phyloP scores from a whole-genome alignment of 2,888 invertebrate species.

The Zeuzera pyrina region DNA sequence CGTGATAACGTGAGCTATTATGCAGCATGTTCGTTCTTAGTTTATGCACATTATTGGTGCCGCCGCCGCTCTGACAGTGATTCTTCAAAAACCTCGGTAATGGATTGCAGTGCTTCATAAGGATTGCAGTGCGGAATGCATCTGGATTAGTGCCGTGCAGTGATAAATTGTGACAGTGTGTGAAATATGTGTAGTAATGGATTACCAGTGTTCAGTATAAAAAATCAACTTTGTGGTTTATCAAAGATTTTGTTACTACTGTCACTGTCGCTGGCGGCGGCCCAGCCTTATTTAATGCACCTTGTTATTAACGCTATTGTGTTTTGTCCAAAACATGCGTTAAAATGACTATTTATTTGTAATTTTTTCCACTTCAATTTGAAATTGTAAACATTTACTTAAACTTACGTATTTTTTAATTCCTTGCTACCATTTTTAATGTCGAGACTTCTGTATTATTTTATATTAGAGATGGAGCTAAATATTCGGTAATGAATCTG shows the following conservation, averaged over 20 bases:
- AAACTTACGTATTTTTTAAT: too few relatives aligned
- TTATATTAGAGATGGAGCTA: too few relatives aligned
- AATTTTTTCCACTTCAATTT: too few relatives aligned
- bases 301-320: slow-evolving; percentile 49
- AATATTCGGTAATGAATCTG: too few relatives aligned
- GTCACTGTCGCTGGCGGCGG: slow-evolving; percentile 63
- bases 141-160: slow-evolving; percentile 67
- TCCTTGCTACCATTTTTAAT: not conserved
- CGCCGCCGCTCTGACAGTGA: slow-evolving; percentile 55
- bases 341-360: too few relatives aligned
- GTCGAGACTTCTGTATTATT: too few relatives aligned
- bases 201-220: slow-evolving; percentile 42
- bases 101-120: slow-evolving; percentile 65
- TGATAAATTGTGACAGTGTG: slow-evolving; percentile 56
- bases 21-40: slow-evolving; percentile 35
- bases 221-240: slow-evolving; percentile 2
- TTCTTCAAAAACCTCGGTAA: slow-evolving; percentile 30
- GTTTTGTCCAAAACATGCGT: slow-evolving; percentile 15
- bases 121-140: slow-evolving; percentile 69
- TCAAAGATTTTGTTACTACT: slow-evolving; percentile 8
- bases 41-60: slow-evolving; percentile 40
- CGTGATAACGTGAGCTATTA: slow-evolving; percentile 22
- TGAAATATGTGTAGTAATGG: slow-evolving; percentile 26
- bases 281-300: slow-evolving; percentile 45
- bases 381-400: too few relatives aligned